A percentile compares a stretch with the other conserved stretches of the same genome.
These are phyloP conservation scores for Pinctada fucata DNA, from an alignment of 2,888 invertebrate genomes.

Conservation along the genomic window DNA sequence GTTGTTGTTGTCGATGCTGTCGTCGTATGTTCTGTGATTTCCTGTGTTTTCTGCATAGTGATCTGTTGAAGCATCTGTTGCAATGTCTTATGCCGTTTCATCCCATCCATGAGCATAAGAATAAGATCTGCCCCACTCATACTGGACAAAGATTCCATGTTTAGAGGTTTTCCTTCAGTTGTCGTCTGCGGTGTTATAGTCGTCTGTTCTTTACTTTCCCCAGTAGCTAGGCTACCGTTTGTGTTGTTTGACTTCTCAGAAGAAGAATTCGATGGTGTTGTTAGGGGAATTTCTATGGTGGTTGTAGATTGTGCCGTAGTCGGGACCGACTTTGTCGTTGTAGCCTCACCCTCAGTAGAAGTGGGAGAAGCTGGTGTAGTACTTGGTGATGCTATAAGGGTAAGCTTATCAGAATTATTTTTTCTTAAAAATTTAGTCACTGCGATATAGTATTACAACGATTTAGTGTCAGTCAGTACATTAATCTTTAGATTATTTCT, in stretches of 20 bases:
- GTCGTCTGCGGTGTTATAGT: no score
- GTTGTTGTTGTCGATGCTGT: background rate
- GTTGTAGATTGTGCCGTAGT: background rate
- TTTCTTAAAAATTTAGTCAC: no score
- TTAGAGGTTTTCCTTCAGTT: background rate
- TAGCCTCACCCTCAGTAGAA: no score
- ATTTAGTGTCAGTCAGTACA: no score
- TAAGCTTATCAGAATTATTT: no score
- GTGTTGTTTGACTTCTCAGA: background rate
- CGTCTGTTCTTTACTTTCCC: no score
- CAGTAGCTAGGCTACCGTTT: background rate
- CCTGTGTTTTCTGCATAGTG: background rate
- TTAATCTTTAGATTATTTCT: no score
- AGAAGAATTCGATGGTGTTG: no score
- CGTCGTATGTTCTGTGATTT: background rate
- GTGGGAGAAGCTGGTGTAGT: no score
- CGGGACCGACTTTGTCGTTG: background rate
- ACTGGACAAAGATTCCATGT: background rate
- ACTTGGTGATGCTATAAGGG: no score
- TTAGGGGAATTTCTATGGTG: no score
- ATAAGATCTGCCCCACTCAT: slow-evolving; percentile 13
- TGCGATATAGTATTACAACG: no score
- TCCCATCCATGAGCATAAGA: background rate
- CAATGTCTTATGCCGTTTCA: slow-evolving; percentile 2
- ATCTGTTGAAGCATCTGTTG: background rate